These are phyloP conservation scores for Siniperca undulata DNA, from an alignment of 2,797 vertebrate genomes.

Conservation along the genomic window DNA sequence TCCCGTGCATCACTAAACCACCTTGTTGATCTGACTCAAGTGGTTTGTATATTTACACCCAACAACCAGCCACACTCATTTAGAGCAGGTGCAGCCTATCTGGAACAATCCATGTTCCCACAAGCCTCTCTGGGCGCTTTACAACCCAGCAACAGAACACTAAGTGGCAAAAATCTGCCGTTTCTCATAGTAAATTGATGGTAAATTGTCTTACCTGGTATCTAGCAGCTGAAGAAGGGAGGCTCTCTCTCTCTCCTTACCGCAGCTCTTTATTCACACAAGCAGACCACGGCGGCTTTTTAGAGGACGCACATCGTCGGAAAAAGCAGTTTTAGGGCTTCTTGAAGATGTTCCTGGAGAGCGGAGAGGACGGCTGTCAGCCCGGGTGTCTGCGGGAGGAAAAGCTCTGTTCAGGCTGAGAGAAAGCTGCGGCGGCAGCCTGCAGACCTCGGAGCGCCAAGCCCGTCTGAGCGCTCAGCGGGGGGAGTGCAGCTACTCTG, in stretches of 20 bases:
- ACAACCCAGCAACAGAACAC: constrained; percentile 22
- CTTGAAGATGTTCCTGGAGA: constrained; percentile 51
- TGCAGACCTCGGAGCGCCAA: constrained; percentile 67
- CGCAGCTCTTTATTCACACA: constrained; percentile 43
- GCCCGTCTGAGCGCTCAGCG: constrained; percentile 64
- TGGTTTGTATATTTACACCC: constrained; percentile 32
- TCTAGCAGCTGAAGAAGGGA: constrained; percentile 41
- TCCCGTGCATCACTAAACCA: not conserved
- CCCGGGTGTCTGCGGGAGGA: constrained; percentile 28
- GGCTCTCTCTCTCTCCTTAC: constrained; percentile 28
- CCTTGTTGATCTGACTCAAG: constrained; percentile 44
- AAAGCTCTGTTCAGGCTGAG: constrained; percentile 33
- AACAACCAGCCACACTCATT: constrained; percentile 33
- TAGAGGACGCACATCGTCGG: constrained; percentile 2
- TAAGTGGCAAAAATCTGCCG: constrained; percentile 22
- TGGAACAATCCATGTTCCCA: constrained; percentile 30
- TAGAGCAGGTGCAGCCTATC: constrained; percentile 63
- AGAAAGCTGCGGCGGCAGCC: constrained; percentile 50
- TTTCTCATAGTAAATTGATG: constrained; percentile 25
- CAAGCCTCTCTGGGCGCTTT: constrained; percentile 1
- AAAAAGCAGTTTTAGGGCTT: constrained; percentile 34
- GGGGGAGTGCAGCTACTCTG: constrained; percentile 53
- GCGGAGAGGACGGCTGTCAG: constrained; percentile 36
- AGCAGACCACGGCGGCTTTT: constrained; percentile 11
- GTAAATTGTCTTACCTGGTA: constrained; percentile 68